Conservation (phyloP, 2,113 vertebrate genomes). For the Saccopteryx leptura region DNA sequence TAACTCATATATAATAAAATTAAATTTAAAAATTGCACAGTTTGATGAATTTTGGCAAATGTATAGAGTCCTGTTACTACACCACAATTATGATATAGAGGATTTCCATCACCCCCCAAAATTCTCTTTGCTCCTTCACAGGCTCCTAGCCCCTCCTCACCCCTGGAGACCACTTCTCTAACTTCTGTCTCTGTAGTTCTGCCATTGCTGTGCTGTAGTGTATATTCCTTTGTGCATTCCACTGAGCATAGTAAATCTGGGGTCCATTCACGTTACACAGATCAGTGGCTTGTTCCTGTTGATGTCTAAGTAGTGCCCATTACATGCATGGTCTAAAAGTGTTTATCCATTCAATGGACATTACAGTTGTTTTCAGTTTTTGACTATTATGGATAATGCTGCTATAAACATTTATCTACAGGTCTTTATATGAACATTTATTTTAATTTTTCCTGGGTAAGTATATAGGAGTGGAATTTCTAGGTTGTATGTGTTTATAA, state of each 20-base stretch:
- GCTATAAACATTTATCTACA: background rate
- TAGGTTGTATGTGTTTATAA: background rate
- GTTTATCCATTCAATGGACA: background rate
- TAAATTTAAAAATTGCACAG: background rate
- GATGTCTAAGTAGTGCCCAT: background rate
- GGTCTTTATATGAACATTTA: background rate
- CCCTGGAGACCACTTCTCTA: background rate
- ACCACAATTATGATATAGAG: background rate
- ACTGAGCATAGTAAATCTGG: background rate
- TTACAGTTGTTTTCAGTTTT: background rate
- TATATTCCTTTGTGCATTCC: background rate
- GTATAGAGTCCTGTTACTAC: background rate
- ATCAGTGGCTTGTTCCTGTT: background rate
- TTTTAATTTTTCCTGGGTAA: conserved; percentile 26
- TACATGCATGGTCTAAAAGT: background rate
- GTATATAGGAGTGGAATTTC: background rate
- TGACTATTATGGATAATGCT: background rate
- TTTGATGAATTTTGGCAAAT: background rate
- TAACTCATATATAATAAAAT: background rate
- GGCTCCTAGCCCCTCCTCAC: background rate
- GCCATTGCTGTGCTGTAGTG: background rate
- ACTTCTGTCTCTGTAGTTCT: background rate
- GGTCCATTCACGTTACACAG: background rate
- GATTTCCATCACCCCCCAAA: background rate
- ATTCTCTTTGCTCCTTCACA: background rate